Evolutionary conservation across 2,113 vertebrate species (phyloP).

Genomic region (Neofelis nebulosa): DNA sequence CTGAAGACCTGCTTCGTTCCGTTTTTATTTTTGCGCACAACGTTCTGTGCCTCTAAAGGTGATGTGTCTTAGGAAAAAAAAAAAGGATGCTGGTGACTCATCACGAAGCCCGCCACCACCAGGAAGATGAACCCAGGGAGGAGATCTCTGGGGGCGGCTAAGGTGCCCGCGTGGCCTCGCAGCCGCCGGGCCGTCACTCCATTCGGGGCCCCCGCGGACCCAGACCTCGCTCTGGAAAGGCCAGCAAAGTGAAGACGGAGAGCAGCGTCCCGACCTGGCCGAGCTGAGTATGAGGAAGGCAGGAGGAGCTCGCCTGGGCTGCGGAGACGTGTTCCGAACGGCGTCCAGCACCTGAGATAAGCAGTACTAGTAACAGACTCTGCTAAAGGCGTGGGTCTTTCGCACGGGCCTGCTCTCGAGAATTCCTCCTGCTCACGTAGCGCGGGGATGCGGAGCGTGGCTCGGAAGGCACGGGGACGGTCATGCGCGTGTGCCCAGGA

Average conservation of each 20-base stretch:
- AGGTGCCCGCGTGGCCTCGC: rapidly evolving
- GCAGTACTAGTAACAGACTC: not conserved
- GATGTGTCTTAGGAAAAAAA: not conserved
- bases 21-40: not conserved
- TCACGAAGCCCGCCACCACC: not conserved
- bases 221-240: not conserved
- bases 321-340: not conserved
- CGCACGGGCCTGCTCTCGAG: not conserved
- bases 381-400: not conserved
- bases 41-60: not conserved
- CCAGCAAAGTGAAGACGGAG: not conserved
- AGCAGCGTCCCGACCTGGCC: not conserved
- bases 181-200: too few species aligned
- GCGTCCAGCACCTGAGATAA: not conserved
- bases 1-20: not conserved
- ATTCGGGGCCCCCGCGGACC: not conserved
- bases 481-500: not conserved
- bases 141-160: too few species aligned
- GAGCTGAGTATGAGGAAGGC: too few species aligned
- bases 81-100: not conserved
- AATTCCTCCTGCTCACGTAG: conserved; percentile 8
- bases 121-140: not conserved
- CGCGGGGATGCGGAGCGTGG: rapidly evolving
- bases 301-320: too few species aligned
- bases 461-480: conserved; percentile 9